Evolutionary conservation across 1,140 invertebrate species (phyloP).

Genomic region (Lycorma delicatula): DNA sequence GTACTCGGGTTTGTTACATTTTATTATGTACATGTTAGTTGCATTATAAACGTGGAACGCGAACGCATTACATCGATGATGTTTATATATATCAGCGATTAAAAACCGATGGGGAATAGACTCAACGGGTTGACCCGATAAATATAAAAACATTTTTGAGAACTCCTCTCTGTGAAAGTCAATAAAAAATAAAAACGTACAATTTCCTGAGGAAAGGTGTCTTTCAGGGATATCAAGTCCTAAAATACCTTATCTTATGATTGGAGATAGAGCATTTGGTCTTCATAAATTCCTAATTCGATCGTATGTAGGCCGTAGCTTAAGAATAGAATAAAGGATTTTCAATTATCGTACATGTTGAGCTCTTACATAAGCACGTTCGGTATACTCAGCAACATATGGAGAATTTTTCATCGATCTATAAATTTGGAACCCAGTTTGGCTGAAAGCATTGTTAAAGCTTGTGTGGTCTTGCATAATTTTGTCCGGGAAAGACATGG

Average conservation of each 20-base stretch:
- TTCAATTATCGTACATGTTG: conserved; percentile 36
- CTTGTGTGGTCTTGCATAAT: conserved; percentile 30
- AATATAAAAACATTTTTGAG: conserved; percentile 29
- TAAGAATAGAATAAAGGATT: conserved; percentile 27
- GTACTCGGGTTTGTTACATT: too few species aligned
- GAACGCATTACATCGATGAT: too few species aligned
- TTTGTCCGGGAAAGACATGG: conserved; percentile 25
- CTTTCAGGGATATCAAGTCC: conserved; percentile 20
- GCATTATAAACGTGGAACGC: too few species aligned
- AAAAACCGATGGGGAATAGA: too few species aligned
- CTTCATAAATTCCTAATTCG: conserved; percentile 35
- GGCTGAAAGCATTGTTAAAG: conserved; percentile 26
- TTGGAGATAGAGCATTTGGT: too few species aligned
- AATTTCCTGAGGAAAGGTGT: conserved; percentile 20
- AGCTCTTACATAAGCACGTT: conserved; percentile 30
- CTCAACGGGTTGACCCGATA: too few species aligned
- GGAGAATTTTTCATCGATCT: conserved; percentile 29
- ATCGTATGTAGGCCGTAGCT: conserved; percentile 30
- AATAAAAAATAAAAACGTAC: conserved; percentile 14
- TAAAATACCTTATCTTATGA: too few species aligned
- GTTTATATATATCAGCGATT: too few species aligned
- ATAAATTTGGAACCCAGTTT: conserved; percentile 26
- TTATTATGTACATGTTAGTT: too few species aligned
- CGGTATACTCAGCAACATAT: conserved; percentile 27
- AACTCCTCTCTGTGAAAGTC: conserved; percentile 24